Evolutionary conservation across 2,888 invertebrate genomes (phyloP), one percentile per base, ranked within the genome.

Genomic region (Lamellibrachia satsuma): DNA sequence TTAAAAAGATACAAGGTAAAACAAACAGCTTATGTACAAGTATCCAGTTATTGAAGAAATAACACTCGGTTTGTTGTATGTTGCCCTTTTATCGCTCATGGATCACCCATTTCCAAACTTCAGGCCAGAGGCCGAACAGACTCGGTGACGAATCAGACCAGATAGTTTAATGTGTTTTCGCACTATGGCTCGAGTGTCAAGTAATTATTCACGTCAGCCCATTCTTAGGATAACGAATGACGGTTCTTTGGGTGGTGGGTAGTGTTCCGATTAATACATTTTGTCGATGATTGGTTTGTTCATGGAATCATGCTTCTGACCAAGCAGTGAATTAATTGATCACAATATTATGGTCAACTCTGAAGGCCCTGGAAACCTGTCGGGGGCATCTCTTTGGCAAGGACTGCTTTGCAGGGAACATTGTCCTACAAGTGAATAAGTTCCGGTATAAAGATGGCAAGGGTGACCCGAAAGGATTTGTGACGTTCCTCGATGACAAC

Each of bases 401-500:
- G 39, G 90, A 90, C 8, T 90, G 90, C 90, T 90, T 90, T 22
- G 90, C 90, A 51, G 51, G 52, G 11, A 39, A 90, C 91, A 92
- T 52, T 15, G 92, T 51, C 52, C 90, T 6, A 91, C 93, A 52
- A 91, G 93, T 9, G 92, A 92, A 91, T 9, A 60, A 22, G 9
- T 92, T 22, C 92, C 92, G 60, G 2, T 94, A 92, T 91, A 94
- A 94, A 27, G 93, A 94, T 92, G 93, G 94, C 55, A 93, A 93
- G 52, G 94, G 94, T 75, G 94, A 93, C 90, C 94, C 94, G 6
- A 93, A 92, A 27, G 94, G 94, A n/a, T 94, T 94, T 52, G 90
- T 39, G 22, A 52, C 90, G 6, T 93, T 93, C 90, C 91, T 93
- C 7, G 75, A 93, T 27, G 92, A 93, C 11, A 60, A 15, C 15